phyloP scores from a whole-genome alignment of 1,140 invertebrate genomes.

The Phenacoccus solenopsis region DNA sequence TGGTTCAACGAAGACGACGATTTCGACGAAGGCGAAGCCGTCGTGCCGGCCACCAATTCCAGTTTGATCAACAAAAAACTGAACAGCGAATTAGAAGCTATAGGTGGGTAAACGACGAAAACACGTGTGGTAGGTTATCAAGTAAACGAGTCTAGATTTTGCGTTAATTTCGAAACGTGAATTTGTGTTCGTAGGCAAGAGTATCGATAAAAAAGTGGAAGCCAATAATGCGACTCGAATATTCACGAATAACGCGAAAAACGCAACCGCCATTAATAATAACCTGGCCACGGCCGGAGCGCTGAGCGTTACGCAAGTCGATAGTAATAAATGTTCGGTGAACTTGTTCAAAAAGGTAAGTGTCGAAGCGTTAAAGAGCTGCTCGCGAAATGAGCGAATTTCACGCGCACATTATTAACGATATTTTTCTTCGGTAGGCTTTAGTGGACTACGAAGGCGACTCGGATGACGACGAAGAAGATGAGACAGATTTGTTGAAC shows the following conservation, averaged over 20 bases:
- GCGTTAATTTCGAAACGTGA: neutral
- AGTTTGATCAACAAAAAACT: slow-evolving; percentile 36
- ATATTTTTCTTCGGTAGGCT: slow-evolving; percentile 41
- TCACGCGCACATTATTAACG: slow-evolving; percentile 19
- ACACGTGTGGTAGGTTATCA: neutral
- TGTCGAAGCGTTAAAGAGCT: neutral
- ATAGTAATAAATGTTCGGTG: slow-evolving; percentile 35
- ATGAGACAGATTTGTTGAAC: slow-evolving; percentile 31
- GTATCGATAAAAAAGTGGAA: slow-evolving; percentile 47
- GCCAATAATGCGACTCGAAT: slow-evolving; percentile 28
- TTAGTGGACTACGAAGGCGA: slow-evolving; percentile 93
- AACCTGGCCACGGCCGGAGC: slow-evolving; percentile 34
- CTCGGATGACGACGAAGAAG: slow-evolving; percentile 85
- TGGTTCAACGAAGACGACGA: slow-evolving; percentile 98
- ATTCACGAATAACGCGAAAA: slow-evolving; percentile 27
- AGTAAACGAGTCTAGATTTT: no score
- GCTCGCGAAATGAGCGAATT: neutral
- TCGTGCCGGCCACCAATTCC: slow-evolving; percentile 38
- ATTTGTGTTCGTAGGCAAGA: slow-evolving; percentile 35
- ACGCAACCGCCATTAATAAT: slow-evolving; percentile 29
- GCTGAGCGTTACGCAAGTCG: slow-evolving; percentile 35
- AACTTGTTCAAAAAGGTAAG: slow-evolving; percentile 46
- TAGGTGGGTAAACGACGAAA: slow-evolving; percentile 34
- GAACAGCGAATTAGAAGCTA: slow-evolving; percentile 47
- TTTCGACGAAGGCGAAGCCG: slow-evolving; percentile 70